Base-by-base conservation (phyloP, 2,113 vertebrate genomes). In the Gambusia affinis region DNA sequence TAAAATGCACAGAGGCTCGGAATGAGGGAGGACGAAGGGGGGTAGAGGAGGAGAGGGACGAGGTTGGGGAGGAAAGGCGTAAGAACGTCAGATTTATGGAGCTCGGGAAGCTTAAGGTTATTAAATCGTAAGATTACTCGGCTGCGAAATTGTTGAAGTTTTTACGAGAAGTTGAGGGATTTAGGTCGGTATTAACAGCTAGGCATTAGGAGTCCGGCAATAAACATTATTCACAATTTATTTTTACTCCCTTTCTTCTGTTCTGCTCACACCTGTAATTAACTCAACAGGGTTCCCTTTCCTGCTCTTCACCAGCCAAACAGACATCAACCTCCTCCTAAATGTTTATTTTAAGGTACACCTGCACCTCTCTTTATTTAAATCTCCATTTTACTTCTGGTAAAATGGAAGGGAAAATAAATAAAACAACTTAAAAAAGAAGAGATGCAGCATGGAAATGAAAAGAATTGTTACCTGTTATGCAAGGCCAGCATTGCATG, bases 61-160 rank as follows among this genome's bases (percentile, higher is more conserved):
- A 31, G 5, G 78, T 79, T 85, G 73, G 84, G 88, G 70, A 85
- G 85, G 85, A 83, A 81, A 91, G 84, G 88, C 84, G 86, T 87
- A 92, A 85, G 90, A 94, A 95, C 91, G 93, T 92, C 92, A 95
- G 94, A 94, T 94, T 94, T 94, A 95, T 92, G 83, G 87, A 93
- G 92, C 91, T 91, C 87, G 92, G 89, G 89, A 95, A 95, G 94
- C 94, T 95, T 95, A 95, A 94, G 94, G 93, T 94, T 95, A 95
- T 95, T 95, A 95, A 94, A 95, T 95, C 93, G 93, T 91, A 94
- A 95, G 94, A 95, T 95, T 95, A 95, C 94, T 95, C 92, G 87
- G 93, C 94, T 95, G 94, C 93, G 93, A 95, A 95, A 95, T 95
- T 95, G 93, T 95, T 92, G 85, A 93, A 94, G 93, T 92, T 94